Conservation (phyloP, 2,888 invertebrate species). For the Drosophila mulleri region DNA sequence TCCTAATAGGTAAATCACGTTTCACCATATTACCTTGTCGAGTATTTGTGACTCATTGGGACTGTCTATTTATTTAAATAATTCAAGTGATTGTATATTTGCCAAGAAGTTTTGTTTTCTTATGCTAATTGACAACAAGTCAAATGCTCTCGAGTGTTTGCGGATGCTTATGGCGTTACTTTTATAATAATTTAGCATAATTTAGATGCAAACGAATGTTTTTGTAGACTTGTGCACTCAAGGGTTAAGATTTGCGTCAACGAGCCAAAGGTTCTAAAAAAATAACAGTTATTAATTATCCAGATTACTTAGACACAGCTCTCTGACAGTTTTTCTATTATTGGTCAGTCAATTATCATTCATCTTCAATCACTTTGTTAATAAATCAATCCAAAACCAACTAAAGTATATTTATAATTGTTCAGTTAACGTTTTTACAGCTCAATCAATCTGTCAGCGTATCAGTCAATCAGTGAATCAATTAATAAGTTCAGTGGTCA, state of each 20-base stretch:
- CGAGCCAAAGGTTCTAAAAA: neutral
- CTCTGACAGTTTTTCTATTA: too few species aligned
- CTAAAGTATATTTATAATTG: too few species aligned
- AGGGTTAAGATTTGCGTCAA: too few species aligned
- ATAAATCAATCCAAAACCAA: too few species aligned
- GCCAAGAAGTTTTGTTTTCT: conserved; percentile 29
- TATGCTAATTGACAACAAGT: conserved; percentile 36
- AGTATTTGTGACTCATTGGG: neutral
- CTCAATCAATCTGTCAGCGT: too few species aligned
- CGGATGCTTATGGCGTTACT: conserved; percentile 17
- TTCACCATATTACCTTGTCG: neutral
- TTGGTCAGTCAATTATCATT: too few species aligned
- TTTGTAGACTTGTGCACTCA: neutral
- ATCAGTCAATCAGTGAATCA: neutral
- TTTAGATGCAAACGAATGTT: neutral
- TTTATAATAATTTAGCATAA: conserved; percentile 9
- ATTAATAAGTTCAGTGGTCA: too few species aligned
- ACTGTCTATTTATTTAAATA: neutral
- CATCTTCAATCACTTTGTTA: too few species aligned
- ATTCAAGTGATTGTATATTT: conserved; percentile 4
- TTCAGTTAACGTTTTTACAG: too few species aligned
- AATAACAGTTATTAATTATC: too few species aligned
- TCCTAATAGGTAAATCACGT: neutral
- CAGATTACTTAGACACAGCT: too few species aligned
- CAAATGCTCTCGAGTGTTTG: conserved; percentile 26